Conservation (phyloP, 35 echinoderm and acorn worm genomes). For the Apostichopus californicus region DNA sequence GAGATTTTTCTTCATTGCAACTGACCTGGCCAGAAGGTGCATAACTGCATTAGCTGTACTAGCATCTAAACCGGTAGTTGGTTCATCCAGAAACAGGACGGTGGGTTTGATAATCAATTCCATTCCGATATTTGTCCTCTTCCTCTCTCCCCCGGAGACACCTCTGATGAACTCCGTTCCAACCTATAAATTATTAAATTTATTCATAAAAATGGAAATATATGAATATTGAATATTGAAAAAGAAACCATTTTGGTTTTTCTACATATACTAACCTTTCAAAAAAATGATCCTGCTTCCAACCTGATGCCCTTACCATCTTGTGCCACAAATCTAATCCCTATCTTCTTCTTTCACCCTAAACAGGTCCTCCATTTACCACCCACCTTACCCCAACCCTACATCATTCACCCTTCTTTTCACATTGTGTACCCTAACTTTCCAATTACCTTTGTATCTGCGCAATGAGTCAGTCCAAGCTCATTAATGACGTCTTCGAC, state of each 20-base stretch:
- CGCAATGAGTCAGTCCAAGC: constrained; percentile 72
- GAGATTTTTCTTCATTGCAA: background rate
- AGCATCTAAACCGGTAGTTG: constrained; percentile 86
- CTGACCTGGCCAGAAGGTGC: constrained; percentile 80
- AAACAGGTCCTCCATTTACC: background rate
- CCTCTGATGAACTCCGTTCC: constrained; percentile 88
- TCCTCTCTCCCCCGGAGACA: constrained; percentile 89
- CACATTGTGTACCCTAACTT: background rate
- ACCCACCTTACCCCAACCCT: background rate
- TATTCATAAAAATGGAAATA: no score
- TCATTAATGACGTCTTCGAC: constrained; percentile 86
- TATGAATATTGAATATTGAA: no score
- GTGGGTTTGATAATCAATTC: constrained; percentile 86
- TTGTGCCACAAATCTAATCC: no score
- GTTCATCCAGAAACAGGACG: constrained; percentile 90
- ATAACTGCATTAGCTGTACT: constrained; percentile 93
- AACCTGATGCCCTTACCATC: no score
- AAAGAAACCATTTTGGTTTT: no score
- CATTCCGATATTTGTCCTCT: constrained; percentile 92
- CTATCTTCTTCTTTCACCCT: no score
- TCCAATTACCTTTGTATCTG: constrained; percentile 78
- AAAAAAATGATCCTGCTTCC: no score
- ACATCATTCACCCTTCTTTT: background rate
- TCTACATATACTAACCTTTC: no score
- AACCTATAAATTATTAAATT: constrained; percentile 51